These are phyloP conservation scores for Bombus fervidus DNA, from an alignment of 1,140 invertebrate species.

Conservation along the genomic window DNA sequence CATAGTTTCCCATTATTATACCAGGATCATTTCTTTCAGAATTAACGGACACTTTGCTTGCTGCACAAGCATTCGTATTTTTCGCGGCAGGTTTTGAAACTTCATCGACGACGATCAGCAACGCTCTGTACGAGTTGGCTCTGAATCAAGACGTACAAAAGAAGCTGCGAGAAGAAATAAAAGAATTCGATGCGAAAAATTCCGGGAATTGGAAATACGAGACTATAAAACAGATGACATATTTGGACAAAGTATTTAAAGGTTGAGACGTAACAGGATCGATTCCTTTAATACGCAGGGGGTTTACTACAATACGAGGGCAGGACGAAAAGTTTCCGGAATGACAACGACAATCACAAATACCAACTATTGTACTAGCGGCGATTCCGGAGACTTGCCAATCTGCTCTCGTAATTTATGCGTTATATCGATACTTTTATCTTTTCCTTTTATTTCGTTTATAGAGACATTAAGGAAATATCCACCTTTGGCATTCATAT, in stretches of 20 bases:
- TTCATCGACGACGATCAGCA: slow-evolving; percentile 81
- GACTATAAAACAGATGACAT: slow-evolving; percentile 67
- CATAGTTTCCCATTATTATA: background rate
- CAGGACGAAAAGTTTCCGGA: too few relatives aligned
- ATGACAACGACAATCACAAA: too few relatives aligned
- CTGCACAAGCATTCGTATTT: slow-evolving; percentile 78
- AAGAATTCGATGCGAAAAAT: slow-evolving; percentile 52
- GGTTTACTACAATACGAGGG: too few relatives aligned
- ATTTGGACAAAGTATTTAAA: slow-evolving; percentile 71
- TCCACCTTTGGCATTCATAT: slow-evolving; percentile 82
- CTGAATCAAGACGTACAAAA: slow-evolving; percentile 82
- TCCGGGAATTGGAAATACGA: slow-evolving; percentile 65
- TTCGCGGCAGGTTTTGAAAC: slow-evolving; percentile 85
- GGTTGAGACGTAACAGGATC: slow-evolving; percentile 48
- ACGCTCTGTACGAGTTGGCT: slow-evolving; percentile 81
- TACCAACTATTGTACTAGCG: too few relatives aligned
- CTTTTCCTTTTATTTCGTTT: slow-evolving; percentile 62
- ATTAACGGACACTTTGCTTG: slow-evolving; percentile 65
- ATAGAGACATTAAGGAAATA: slow-evolving; percentile 85
- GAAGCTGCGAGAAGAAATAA: slow-evolving; percentile 81
- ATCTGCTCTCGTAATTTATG: too few relatives aligned
- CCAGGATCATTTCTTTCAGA: slow-evolving; percentile 51
- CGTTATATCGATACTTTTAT: background rate
- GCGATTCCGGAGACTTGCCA: too few relatives aligned
- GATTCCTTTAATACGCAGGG: too few relatives aligned